Evolutionary conservation across 2,113 vertebrate genomes (phyloP).

Genomic region (Cyprinus carpio): DNA sequence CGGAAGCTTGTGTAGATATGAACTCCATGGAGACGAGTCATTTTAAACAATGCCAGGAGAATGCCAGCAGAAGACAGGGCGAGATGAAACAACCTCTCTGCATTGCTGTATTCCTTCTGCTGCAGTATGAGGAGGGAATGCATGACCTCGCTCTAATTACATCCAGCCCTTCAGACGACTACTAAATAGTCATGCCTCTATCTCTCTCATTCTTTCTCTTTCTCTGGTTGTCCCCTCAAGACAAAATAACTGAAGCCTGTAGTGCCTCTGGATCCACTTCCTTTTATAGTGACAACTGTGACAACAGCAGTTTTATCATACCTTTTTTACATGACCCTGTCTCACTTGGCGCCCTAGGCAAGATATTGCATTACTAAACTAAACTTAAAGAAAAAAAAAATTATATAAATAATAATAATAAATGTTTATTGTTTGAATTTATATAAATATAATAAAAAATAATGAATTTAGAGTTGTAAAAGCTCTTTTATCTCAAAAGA

Average conservation of each 20-base stretch:
- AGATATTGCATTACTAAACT: not conserved
- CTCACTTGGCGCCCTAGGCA: not conserved
- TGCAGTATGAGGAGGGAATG: slow-evolving; percentile 18
- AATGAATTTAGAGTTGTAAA: not conserved
- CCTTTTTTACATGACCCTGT: not conserved
- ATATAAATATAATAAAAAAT: not conserved
- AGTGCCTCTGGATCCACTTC: not conserved
- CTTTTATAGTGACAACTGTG: not conserved
- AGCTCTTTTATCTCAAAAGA: not conserved
- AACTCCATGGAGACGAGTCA: slow-evolving; percentile 34
- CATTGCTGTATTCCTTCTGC: slow-evolving; percentile 27
- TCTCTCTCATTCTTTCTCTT: not conserved
- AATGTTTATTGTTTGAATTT: not conserved
- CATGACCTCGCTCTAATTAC: slow-evolving; percentile 25
- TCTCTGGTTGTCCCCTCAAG: not conserved
- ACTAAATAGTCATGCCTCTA: not conserved
- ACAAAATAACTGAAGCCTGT: not conserved
- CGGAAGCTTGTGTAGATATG: slow-evolving; percentile 43
- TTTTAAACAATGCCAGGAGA: slow-evolving; percentile 49
- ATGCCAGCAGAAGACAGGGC: slow-evolving; percentile 44
- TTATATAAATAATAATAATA: not conserved
- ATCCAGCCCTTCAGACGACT: slow-evolving; percentile 15
- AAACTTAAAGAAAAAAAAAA: too few relatives aligned
- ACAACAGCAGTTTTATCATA: not conserved
- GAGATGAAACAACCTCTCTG: slow-evolving; percentile 57